Evolutionary conservation across 2,888 invertebrate genomes (phyloP), one percentile per base, ranked within the genome.

Genomic region (Sycophila texana): DNA sequence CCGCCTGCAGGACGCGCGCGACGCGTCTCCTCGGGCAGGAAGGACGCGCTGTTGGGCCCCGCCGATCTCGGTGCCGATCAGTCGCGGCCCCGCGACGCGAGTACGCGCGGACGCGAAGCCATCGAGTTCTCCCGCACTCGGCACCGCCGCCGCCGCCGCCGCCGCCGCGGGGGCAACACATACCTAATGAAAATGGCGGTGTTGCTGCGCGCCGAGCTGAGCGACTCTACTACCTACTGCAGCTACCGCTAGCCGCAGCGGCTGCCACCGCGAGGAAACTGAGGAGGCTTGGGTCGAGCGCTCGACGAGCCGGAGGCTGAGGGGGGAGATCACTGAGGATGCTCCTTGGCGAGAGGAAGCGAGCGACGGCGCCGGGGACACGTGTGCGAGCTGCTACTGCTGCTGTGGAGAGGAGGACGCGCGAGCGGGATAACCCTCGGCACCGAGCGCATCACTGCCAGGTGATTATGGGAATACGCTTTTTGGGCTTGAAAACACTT

Each of bases 171-270:
- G 80, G 84, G 84, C 84, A 84, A 84, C 83, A 82, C 82, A 82
- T 86, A 39, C 39, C 39, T 39, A 88, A 88, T 84, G 87, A 89
- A 89, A 89, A 89, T 89, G 89, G 89, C 89, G 89, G 89, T 87
- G 85, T 86, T 86, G 84, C 85, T 83, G 85, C 85, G 85, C 86
- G 85, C 83, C 83, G 83, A 74, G 61, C 58, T 5, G 70, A 79
- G 58, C 51, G 73, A 79, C 74, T 74, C 74, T 73, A 73, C 63
- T 57, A 74, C 68, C 71, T 26, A 49, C 26, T 72, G 47, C 60
- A n/a, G 61, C 57, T 71, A 57, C 60, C 26, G 49, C 55, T 74
- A 14, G 71, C 61, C 63, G 65, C 30, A 14, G 39, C 47, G n/a
- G 49, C 60, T 20, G 20, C 51, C 60, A 67, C 66, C 26, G 51